Conservation (phyloP, 2,797 vertebrate species). For the Molossus molossus region DNA sequence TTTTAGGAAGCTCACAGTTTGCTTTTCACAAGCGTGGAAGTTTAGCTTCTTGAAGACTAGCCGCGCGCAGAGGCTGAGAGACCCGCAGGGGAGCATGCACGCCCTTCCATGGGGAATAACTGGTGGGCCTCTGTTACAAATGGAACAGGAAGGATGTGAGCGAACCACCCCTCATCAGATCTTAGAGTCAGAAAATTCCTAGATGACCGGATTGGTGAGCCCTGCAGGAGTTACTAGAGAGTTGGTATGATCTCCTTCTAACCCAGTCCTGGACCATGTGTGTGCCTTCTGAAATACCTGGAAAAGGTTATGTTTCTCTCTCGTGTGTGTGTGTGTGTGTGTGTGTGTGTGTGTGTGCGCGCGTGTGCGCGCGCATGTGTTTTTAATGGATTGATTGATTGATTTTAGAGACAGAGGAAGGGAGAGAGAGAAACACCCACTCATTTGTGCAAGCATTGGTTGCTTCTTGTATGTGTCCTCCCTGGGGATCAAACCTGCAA, state of each 20-base stretch:
- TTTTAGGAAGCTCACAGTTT: not conserved
- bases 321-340: not conserved
- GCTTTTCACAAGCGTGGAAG: constrained; percentile 37
- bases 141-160: not conserved
- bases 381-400: too few species aligned
- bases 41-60: not conserved
- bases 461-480: too few species aligned
- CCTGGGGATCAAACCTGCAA: too few species aligned
- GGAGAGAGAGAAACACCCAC: too few species aligned
- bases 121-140: not conserved
- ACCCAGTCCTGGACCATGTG: not conserved
- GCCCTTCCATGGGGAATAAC: not conserved
- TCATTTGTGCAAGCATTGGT: too few species aligned
- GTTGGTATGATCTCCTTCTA: not conserved
- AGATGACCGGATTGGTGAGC: not conserved
- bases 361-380: too few species aligned
- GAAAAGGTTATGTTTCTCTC: not conserved
- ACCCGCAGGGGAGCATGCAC: not conserved
- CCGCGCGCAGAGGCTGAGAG: not conserved
- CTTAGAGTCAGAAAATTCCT: constrained; percentile 44
- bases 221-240: not conserved
- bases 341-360: too few species aligned
- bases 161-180: not conserved
- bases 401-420: too few species aligned
- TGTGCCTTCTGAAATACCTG: not conserved